phyloP scores from a whole-genome alignment of 2,797 vertebrate genomes.

The Cyprinella venusta region DNA sequence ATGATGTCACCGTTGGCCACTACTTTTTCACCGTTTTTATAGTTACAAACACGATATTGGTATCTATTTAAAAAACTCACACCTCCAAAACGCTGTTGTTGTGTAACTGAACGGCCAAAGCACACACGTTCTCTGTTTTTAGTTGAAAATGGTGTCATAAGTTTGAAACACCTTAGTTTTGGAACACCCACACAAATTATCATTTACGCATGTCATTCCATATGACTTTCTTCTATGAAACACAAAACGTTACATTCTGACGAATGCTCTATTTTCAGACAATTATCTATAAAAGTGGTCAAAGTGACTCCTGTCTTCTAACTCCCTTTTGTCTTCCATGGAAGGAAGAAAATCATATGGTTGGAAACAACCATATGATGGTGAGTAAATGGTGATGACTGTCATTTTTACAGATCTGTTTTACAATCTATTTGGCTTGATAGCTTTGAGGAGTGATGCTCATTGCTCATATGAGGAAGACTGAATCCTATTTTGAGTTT shows the following conservation, averaged over 20 bases:
- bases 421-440: not conserved
- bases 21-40: too few species aligned
- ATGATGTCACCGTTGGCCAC: not conserved
- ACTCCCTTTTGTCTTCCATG: slow-evolving; percentile 1
- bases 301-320: not conserved
- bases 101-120: not conserved
- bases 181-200: not conserved
- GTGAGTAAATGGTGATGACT: slow-evolving; percentile 12
- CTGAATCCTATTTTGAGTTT: slow-evolving; percentile 33
- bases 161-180: not conserved
- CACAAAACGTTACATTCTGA: not conserved
- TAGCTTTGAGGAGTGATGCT: not conserved
- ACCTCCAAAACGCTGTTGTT: not conserved
- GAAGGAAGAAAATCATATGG: not conserved
- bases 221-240: not conserved
- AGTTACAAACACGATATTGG: not conserved
- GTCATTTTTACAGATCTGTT: slow-evolving; percentile 6
- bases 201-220: not conserved
- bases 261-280: not conserved
- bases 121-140: not conserved
- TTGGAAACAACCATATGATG: not conserved
- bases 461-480: slow-evolving; percentile 19
- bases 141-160: not conserved
- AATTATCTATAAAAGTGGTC: not conserved
- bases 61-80: not conserved